Evolutionary conservation across 2,888 invertebrate species (phyloP).

Genomic region (Aplocera efformata): DNA sequence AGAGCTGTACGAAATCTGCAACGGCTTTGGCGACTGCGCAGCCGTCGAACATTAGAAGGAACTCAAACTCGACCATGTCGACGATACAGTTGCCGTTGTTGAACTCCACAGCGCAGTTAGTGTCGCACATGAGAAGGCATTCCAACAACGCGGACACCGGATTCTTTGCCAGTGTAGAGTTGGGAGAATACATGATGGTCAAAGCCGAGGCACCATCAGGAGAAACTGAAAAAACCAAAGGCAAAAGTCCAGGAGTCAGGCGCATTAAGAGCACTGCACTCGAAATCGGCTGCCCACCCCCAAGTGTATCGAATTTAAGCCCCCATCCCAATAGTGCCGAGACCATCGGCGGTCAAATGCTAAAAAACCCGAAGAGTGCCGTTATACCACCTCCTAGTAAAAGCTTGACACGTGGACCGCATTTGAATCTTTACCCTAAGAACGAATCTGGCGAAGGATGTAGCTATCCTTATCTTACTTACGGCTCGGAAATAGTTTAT

Average conservation of each 20-base stretch:
- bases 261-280: constrained; percentile 86
- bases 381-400: constrained; percentile 86
- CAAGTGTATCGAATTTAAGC: constrained; percentile 85
- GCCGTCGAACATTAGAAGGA: constrained; percentile 77
- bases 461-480: constrained; percentile 85
- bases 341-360: constrained; percentile 84
- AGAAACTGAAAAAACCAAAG: constrained; percentile 68
- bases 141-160: constrained; percentile 83
- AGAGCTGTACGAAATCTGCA: constrained; percentile 73
- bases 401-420: constrained; percentile 84
- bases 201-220: constrained; percentile 73
- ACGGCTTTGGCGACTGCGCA: constrained; percentile 71
- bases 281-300: constrained; percentile 85
- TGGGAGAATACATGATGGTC: constrained; percentile 77
- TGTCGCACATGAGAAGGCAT: constrained; percentile 79
- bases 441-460: constrained; percentile 85
- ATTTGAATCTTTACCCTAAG: constrained; percentile 84
- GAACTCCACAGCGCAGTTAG: constrained; percentile 71
- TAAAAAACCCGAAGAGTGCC: constrained; percentile 83
- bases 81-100: constrained; percentile 79
- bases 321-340: constrained; percentile 91
- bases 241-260: constrained; percentile 82
- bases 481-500: constrained; percentile 88
- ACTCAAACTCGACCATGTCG: constrained; percentile 83
- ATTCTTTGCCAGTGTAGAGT: constrained; percentile 76